Base-by-base conservation (phyloP, 2,797 vertebrate species). In the Loris lydekkerianus region DNA sequence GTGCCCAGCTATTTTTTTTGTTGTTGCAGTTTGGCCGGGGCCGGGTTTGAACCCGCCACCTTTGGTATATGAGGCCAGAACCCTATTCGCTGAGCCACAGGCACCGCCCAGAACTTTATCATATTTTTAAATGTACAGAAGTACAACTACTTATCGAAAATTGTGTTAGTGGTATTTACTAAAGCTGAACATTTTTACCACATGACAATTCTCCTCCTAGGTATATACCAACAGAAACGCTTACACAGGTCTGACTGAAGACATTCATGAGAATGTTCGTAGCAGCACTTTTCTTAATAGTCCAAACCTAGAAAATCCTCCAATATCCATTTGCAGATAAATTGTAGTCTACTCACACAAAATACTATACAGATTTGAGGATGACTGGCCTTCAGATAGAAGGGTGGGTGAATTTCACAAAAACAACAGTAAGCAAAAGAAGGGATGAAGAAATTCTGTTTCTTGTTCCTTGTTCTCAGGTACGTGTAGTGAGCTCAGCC, bases 281-380 rank as follows among this genome's bases (percentile, higher is more conserved):
- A 81, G 56, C 46, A 61, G 10, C 63, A n/a, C 34, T 89, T 31
- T 63, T 80, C n/a, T 49, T 17, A 73, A 56, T 0, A 84, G n/a
- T 23, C 11, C 18, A 93, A 86, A 58, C 23, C 56, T 77, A 94
- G 25, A 96, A 88, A 92, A 86, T 69, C n/a, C 78, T 10, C 75
- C 63, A 86, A 34, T 76, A 37, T 23, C 40, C 20, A 70, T 27
- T 76, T 80, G 29, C 21, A 86, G 21, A 58, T 75, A 67, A 65
- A 82, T 14, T 82, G 2, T 67, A 56, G 29, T 80, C 29, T 94
- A 21, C 37, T 75, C 43, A 17, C n/a, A 23, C 21, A 91, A 91
- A 94, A 80, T 69, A 56, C 15, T 86, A 6, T 7, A 18, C 17
- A 94, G 21, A 63, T 77, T n/a, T 87, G 92, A 93, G 46, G 86